Conservation (phyloP, 2,797 vertebrate genomes). For the Euphonia xanthogaster region DNA sequence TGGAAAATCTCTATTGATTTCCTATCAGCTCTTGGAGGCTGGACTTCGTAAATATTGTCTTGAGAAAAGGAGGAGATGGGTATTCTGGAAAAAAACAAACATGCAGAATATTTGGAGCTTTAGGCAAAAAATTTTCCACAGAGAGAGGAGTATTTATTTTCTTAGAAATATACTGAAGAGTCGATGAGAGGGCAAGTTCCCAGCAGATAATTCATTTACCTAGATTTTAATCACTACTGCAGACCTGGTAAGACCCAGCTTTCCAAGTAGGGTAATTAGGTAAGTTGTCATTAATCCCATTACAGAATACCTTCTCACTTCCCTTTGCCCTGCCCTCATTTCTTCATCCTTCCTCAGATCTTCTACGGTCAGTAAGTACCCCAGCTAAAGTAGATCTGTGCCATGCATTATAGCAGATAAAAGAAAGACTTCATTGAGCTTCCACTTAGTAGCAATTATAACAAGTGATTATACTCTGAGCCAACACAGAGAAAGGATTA, state of each 20-base stretch:
- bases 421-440: background rate
- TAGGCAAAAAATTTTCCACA: background rate
- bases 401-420: background rate
- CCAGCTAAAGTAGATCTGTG: conserved; percentile 1
- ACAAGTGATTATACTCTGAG: background rate
- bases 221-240: background rate
- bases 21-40: conserved; percentile 81
- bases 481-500: background rate
- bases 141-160: background rate
- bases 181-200: background rate
- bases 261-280: conserved; percentile 57
- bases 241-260: conserved; percentile 4
- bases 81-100: conserved; percentile 72
- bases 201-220: background rate
- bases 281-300: conserved; percentile 18
- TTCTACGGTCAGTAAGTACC: background rate
- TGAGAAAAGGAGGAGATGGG: conserved; percentile 87
- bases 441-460: background rate
- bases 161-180: background rate
- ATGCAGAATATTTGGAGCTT: background rate
- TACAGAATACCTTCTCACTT: conserved; percentile 12
- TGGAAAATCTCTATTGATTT: conserved; percentile 86
- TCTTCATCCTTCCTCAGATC: conserved; percentile 5
- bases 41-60: conserved; percentile 88
- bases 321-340: conserved; percentile 37